These are phyloP conservation scores for Whitmania pigra DNA, from an alignment of 1,140 invertebrate species.

Conservation along the genomic window DNA sequence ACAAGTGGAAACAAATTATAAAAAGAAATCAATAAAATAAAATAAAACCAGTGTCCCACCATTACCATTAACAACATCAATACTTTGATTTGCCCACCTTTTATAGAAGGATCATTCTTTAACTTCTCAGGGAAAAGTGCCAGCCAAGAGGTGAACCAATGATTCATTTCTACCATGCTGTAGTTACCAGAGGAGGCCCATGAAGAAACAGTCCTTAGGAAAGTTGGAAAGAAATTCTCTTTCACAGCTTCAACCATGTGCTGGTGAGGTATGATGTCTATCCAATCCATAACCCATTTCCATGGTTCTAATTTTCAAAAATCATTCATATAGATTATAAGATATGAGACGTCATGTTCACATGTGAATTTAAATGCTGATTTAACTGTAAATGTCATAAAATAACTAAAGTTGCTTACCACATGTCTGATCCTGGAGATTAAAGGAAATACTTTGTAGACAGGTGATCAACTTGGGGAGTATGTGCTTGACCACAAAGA, in stretches of 20 bases:
- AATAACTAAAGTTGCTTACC: conserved; percentile 41
- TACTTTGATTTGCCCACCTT: conserved; percentile 45
- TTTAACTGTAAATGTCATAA: too few species aligned
- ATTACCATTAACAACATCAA: neutral
- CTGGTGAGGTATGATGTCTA: conserved; percentile 58
- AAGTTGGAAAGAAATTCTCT: conserved; percentile 73
- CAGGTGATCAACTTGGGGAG: conserved; percentile 57
- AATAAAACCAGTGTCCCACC: neutral
- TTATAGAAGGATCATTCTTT: conserved; percentile 54
- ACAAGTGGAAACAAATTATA: neutral
- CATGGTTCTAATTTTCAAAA: conserved; percentile 48
- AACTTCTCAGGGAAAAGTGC: conserved; percentile 57
- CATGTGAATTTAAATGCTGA: too few species aligned
- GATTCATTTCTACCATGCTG: conserved; percentile 63
- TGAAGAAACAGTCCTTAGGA: conserved; percentile 60
- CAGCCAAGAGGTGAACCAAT: conserved; percentile 82
- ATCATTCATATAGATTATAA: neutral
- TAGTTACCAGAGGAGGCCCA: conserved; percentile 60
- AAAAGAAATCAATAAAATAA: neutral
- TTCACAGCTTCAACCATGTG: conserved; percentile 62
- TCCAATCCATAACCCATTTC: conserved; percentile 78
- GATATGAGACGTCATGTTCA: too few species aligned
- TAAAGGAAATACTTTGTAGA: conserved; percentile 59
- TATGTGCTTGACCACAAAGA: conserved; percentile 75
- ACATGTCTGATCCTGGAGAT: conserved; percentile 66